Conservation (phyloP, 1,140 invertebrate species). For the Zeugodacus cucurbitae region DNA sequence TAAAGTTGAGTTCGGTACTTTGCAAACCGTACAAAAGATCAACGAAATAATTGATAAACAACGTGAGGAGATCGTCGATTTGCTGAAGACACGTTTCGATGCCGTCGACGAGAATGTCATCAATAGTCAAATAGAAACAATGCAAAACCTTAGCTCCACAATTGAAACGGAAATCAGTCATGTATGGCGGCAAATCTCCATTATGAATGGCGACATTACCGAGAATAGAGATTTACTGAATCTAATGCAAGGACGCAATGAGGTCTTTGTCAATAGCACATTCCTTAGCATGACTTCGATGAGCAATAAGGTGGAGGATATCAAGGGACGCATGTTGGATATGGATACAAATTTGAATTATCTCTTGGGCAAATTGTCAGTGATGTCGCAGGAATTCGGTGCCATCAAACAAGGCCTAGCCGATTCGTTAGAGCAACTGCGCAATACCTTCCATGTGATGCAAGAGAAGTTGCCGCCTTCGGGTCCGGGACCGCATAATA, state of each 20-base stretch:
- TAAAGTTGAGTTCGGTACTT: conserved; percentile 84
- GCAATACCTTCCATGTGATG: conserved; percentile 74
- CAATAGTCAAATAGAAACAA: conserved; percentile 77
- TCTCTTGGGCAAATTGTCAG: conserved; percentile 79
- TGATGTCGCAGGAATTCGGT: conserved; percentile 88
- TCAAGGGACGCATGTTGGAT: conserved; percentile 82
- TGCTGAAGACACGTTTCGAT: conserved; percentile 76
- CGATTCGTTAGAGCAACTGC: conserved; percentile 77
- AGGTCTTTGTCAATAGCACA: conserved; percentile 85
- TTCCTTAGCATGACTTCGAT: conserved; percentile 82
- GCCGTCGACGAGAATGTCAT: conserved; percentile 76
- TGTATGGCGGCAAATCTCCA: conserved; percentile 88
- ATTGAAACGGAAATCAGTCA: conserved; percentile 86
- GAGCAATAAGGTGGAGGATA: conserved; percentile 81
- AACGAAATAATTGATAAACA: conserved; percentile 76
- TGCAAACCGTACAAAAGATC: conserved; percentile 86
- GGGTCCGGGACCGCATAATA: conserved; percentile 43
- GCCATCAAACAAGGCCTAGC: conserved; percentile 82
- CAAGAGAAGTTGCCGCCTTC: conserved; percentile 70
- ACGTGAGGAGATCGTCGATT: conserved; percentile 74
- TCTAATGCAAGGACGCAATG: conserved; percentile 81
- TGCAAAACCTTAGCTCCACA: conserved; percentile 80
- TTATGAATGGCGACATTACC: conserved; percentile 86
- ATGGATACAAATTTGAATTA: conserved; percentile 89
- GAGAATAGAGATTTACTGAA: conserved; percentile 79